Percentiles rank a stretch among this genome's conserved stretches.
Conservation (phyloP, 2,113 vertebrate species). For the Meleagris gallopavo region DNA sequence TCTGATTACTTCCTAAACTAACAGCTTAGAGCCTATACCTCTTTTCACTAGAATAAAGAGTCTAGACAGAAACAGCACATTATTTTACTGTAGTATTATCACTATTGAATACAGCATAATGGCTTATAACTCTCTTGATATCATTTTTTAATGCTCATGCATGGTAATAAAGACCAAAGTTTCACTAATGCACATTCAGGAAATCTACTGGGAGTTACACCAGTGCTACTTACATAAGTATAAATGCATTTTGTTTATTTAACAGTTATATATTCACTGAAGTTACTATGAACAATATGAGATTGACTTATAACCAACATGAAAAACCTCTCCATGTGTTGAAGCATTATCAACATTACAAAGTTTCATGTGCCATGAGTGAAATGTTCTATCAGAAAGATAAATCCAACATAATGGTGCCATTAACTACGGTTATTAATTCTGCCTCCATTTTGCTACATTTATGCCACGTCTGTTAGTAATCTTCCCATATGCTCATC, state of each 20-base stretch:
- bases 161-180: neutral
- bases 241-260: neutral
- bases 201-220: neutral
- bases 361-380: neutral
- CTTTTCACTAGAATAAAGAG: neutral
- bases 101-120: neutral
- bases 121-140: neutral
- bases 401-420: neutral
- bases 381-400: neutral
- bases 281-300: neutral
- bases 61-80: neutral
- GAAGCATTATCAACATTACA: neutral
- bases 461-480: neutral
- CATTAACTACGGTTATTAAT: neutral
- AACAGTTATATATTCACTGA: constrained; percentile 1
- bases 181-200: neutral
- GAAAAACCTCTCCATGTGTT: neutral
- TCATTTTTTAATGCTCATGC: neutral
- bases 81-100: neutral
- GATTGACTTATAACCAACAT: neutral
- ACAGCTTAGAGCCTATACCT: neutral
- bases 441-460: neutral
- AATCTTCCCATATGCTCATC: neutral
- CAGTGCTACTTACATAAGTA: neutral
- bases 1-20: neutral